Conservation (phyloP, 2,113 vertebrate genomes). For the Pterocles gutturalis region DNA sequence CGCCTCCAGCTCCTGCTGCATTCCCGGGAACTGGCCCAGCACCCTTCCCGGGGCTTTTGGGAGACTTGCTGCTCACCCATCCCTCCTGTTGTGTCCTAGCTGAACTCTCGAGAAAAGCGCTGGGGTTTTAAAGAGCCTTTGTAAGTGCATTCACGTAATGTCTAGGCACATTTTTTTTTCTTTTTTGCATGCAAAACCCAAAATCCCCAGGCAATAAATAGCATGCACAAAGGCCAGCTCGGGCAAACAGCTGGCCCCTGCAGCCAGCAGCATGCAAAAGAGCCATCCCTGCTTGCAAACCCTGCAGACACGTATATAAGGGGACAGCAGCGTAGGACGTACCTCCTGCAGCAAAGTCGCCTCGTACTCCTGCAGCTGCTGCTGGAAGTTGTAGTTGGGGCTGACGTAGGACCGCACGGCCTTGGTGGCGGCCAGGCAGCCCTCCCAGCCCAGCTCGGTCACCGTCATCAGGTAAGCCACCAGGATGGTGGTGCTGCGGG, state of each 20-base stretch:
- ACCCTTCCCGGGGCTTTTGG: background rate
- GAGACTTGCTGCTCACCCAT: background rate
- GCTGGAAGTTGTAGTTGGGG: slow-evolving; percentile 89
- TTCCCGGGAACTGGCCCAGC: background rate
- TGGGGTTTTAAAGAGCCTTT: background rate
- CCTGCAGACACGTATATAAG: no score
- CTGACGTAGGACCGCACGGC: slow-evolving; percentile 83
- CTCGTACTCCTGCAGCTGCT: slow-evolving; percentile 90
- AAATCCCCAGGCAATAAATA: background rate
- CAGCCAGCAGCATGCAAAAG: background rate
- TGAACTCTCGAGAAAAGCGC: background rate
- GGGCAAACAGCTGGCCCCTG: background rate
- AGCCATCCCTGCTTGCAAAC: no score
- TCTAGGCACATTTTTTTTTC: fast-evolving
- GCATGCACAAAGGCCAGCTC: background rate
- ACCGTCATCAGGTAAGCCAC: slow-evolving; percentile 93
- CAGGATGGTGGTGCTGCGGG: slow-evolving; percentile 88
- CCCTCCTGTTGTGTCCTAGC: background rate
- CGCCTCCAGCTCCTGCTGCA: background rate
- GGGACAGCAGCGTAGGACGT: fast-evolving
- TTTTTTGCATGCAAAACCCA: background rate
- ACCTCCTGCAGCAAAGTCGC: slow-evolving; percentile 82
- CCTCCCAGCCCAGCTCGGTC: slow-evolving; percentile 84
- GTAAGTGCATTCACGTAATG: fast-evolving
- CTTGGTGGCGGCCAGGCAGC: slow-evolving; percentile 86